Evolutionary conservation across 2,888 invertebrate species (phyloP).

Genomic region (Hirtodrosophila alboralis): DNA sequence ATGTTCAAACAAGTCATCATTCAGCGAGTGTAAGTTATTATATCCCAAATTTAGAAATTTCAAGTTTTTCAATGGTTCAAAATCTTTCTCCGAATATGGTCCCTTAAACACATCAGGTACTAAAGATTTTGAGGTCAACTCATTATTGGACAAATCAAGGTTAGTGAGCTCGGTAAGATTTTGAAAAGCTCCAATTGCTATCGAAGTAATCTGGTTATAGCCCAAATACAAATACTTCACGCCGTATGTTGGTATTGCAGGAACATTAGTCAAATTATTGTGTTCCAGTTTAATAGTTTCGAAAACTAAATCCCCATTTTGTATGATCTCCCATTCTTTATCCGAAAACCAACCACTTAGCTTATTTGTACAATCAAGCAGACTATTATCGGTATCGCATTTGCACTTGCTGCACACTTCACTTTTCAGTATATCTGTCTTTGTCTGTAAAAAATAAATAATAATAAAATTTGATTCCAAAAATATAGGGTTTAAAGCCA

Average conservation of each 20-base stretch:
- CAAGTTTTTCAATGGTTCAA: slow-evolving; percentile 72
- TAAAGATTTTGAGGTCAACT: slow-evolving; percentile 86
- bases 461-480: neutral
- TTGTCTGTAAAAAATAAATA: slow-evolving; percentile 44
- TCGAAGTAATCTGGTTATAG: slow-evolving; percentile 87
- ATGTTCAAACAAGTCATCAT: slow-evolving; percentile 91
- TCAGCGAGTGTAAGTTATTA: slow-evolving; percentile 89
- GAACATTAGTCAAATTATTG: slow-evolving; percentile 76
- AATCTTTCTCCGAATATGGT: slow-evolving; percentile 64
- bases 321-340: slow-evolving; percentile 85
- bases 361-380: slow-evolving; percentile 86
- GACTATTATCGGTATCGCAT: slow-evolving; percentile 84
- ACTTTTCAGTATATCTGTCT: slow-evolving; percentile 60
- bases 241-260: slow-evolving; percentile 85
- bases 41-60: slow-evolving; percentile 86
- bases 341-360: slow-evolving; percentile 84
- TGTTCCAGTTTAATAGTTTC: slow-evolving; percentile 78
- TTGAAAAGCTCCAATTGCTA: slow-evolving; percentile 87
- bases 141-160: slow-evolving; percentile 89
- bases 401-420: slow-evolving; percentile 86
- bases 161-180: slow-evolving; percentile 87
- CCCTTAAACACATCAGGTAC: slow-evolving; percentile 89
- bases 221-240: slow-evolving; percentile 86
- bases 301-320: slow-evolving; percentile 72
- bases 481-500: no score